A percentile compares a stretch with the other conserved stretches of the same genome.
Evolutionary conservation across 2,797 vertebrate genomes (phyloP).

Genomic region (Malurus splendens): DNA sequence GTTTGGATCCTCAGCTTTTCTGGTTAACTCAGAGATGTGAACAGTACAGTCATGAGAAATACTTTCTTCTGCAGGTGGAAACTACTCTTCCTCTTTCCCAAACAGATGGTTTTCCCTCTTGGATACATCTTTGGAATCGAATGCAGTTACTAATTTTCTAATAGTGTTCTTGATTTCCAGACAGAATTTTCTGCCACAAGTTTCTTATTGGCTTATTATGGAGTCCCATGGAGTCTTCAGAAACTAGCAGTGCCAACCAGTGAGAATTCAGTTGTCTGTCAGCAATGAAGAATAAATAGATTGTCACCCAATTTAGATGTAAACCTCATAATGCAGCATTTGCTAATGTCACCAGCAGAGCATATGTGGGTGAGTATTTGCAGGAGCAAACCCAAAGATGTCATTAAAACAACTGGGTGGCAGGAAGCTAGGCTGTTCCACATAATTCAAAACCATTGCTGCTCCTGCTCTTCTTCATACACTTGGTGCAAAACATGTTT

Average conservation of each 20-base stretch:
- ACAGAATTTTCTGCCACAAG: background rate
- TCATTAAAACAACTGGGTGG: background rate
- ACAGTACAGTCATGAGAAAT: background rate
- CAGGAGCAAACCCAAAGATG: background rate
- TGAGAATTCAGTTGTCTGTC: background rate
- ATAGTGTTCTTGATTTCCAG: background rate
- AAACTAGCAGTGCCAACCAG: background rate
- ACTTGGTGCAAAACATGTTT: background rate
- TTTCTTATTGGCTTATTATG: background rate
- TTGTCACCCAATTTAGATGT: background rate
- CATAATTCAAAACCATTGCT: accelerated
- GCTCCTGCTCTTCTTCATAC: background rate
- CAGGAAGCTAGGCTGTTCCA: background rate
- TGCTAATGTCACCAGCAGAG: background rate
- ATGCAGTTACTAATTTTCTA: background rate
- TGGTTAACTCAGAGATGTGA: background rate
- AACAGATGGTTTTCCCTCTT: background rate
- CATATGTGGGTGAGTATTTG: background rate
- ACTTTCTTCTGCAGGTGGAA: background rate
- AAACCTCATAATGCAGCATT: background rate
- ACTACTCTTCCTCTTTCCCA: background rate
- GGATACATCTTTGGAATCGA: background rate
- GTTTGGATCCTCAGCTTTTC: background rate
- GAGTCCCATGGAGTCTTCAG: background rate
- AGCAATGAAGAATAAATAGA: background rate